A percentile compares a stretch with the other conserved stretches of the same genome.
Conservation (phyloP, 2,113 vertebrate genomes). For the Paracyprichromis sp. region DNA sequence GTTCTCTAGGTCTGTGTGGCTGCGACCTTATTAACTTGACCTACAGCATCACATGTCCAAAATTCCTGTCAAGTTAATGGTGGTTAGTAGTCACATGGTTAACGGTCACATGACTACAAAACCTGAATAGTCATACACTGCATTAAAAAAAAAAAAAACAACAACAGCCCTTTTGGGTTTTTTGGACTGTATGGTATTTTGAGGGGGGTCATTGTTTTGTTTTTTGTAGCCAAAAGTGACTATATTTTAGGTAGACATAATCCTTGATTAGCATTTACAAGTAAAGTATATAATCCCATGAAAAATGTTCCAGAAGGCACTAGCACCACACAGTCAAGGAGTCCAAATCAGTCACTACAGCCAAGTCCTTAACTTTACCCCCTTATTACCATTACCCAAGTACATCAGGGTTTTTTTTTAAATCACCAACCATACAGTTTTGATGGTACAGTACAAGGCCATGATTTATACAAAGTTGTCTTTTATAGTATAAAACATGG, state of each 20-base stretch:
- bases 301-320: background rate
- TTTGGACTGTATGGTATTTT: background rate
- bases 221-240: background rate
- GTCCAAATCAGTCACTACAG: background rate
- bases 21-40: background rate
- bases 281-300: background rate
- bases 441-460: background rate
- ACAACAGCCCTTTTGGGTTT: background rate
- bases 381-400: background rate
- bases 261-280: background rate
- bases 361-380: background rate
- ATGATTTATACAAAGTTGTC: background rate
- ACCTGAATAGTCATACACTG: background rate
- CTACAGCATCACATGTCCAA: background rate
- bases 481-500: background rate
- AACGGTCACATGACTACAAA: background rate
- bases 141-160: fast-evolving
- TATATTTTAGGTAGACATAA: background rate
- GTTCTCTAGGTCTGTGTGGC: background rate
- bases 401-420: background rate
- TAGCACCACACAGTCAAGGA: background rate
- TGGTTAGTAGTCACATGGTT: background rate
- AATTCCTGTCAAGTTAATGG: background rate
- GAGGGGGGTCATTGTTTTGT: background rate
- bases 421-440: background rate